Evolutionary conservation across 2,888 invertebrate genomes (phyloP).

Genomic region (Atrina japonica): DNA sequence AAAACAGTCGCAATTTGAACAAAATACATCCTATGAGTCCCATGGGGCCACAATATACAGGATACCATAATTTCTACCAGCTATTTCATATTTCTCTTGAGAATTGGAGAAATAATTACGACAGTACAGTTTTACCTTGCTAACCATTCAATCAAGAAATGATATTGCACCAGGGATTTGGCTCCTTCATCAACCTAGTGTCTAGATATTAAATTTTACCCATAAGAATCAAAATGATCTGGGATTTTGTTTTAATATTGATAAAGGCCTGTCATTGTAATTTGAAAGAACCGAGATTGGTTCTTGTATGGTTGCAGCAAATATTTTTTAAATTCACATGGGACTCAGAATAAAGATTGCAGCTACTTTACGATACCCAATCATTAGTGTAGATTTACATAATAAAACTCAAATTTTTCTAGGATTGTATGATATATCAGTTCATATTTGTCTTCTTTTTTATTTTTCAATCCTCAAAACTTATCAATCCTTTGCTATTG

Average conservation of each 20-base stretch:
- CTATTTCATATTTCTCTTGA: conserved; percentile 43
- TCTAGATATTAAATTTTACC: conserved; percentile 35
- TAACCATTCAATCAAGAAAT: conserved; percentile 38
- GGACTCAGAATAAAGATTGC: too few species aligned
- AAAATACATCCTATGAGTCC: conserved; percentile 32
- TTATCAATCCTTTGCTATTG: too few species aligned
- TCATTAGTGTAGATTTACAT: too few species aligned
- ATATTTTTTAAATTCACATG: too few species aligned
- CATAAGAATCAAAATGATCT: conserved; percentile 23
- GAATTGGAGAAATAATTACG: conserved; percentile 37
- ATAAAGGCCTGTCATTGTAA: neutral
- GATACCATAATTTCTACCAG: conserved; percentile 40
- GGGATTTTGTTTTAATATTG: conserved; percentile 15
- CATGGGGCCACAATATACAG: conserved; percentile 29
- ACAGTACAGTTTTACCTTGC: conserved; percentile 27
- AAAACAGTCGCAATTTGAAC: conserved; percentile 25
- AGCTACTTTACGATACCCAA: too few species aligned
- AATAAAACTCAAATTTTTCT: too few species aligned
- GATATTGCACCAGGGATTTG: conserved; percentile 25
- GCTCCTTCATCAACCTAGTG: conserved; percentile 11
- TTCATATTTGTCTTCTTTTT: too few species aligned
- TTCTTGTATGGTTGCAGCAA: too few species aligned
- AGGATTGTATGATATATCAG: neutral
- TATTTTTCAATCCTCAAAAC: too few species aligned
- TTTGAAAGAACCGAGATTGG: conserved; percentile 7